Base-by-base conservation (phyloP, 2,888 invertebrate genomes). In the Asteroscopus sphinx region DNA sequence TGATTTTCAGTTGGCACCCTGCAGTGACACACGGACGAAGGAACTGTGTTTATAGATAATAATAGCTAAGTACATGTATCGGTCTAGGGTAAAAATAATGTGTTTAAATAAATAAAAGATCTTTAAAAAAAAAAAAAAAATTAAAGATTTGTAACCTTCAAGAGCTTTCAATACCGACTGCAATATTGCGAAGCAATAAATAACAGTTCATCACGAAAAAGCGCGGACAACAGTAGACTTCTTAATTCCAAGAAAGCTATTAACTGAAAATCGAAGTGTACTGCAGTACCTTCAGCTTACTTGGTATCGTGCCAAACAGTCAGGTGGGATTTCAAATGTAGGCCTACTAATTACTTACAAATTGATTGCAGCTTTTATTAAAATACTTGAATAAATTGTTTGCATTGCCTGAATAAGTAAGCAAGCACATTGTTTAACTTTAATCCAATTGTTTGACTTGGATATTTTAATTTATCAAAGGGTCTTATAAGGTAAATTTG, bases 191-290 rank as follows among this genome's bases (percentile, higher is more conserved):
- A 21, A 17, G 42, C 13, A 61, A 53, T 56, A 47, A 52, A 61
- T 66, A 51, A 66, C 15, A n/a, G 62, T 59, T 57, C 66, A 41
- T 40, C 30, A 47, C 40, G 17, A 41, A 11, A n/a, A 32, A 53
- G 40, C 30, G 44, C 41, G 62, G 53, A 72, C 68, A 65, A 61
- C 55, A 11, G n/a, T 44, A 16, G 71, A 70, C 53, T 70, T 53
- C 41, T 61, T 56, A 70, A 64, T 73, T 68, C 64, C 32, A 54
- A 70, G 74, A 73, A 68, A 63, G 45, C 53, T 54, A 56, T 60
- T 73, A 53, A 42, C 44, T 59, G 44, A 42, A 68, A 73, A 67
- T 73, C 58, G 63, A 70, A 67, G 36, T 51, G 28, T 53, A 56
- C 58, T 58, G 74, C 74, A 58, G 45, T 57, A 45, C 25, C 13